These are phyloP conservation scores for Amblyraja radiata DNA, from an alignment of 2,797 vertebrate species.

Conservation along the genomic window DNA sequence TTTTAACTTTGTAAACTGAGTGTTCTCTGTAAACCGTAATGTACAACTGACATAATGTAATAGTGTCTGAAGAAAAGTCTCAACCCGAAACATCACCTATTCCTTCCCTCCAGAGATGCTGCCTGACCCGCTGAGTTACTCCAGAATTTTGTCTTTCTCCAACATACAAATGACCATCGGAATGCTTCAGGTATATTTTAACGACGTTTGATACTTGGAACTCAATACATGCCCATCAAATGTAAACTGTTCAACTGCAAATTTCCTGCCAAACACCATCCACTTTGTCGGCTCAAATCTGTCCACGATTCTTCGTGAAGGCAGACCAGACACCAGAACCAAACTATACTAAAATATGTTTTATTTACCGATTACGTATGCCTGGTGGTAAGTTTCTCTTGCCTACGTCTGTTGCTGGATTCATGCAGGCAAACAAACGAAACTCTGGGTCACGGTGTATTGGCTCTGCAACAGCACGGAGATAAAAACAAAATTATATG, in stretches of 20 bases:
- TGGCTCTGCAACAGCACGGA: slow-evolving; percentile 62
- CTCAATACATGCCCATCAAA: not conserved
- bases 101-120: too few relatives aligned
- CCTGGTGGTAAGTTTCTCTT: slow-evolving; percentile 92
- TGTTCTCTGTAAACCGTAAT: not conserved
- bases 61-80: too few relatives aligned
- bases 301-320: not conserved
- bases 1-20: not conserved
- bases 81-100: too few relatives aligned
- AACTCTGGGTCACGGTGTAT: slow-evolving; percentile 84
- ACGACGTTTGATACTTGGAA: not conserved
- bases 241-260: not conserved
- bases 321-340: not conserved
- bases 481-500: not conserved
- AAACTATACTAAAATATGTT: not conserved
- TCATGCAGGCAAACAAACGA: slow-evolving; percentile 94
- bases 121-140: too few relatives aligned
- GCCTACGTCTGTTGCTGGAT: slow-evolving; percentile 93
- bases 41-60: too few relatives aligned
- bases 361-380: slow-evolving; percentile 82
- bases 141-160: too few relatives aligned
- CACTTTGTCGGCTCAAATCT: not conserved
- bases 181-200: not conserved
- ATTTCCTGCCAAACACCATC: not conserved
- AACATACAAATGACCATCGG: not conserved